These are phyloP conservation scores for Caretta caretta DNA, from an alignment of 2,113 vertebrate species.

Conservation along the genomic window DNA sequence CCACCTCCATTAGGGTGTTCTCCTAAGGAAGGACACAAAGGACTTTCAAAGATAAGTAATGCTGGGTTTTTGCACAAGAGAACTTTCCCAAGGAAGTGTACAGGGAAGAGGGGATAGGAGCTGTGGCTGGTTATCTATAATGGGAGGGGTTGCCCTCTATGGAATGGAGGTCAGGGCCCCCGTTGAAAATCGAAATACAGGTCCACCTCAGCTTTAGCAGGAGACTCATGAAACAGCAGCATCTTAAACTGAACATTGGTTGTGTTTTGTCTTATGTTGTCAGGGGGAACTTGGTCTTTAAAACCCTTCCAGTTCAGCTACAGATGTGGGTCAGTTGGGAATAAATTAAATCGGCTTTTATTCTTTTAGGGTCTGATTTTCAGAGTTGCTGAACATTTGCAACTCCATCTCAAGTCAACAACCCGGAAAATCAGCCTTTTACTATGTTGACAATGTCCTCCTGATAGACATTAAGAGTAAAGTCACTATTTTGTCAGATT, in stretches of 20 bases:
- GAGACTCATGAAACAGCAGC: accelerated
- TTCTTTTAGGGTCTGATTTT: slow-evolving; percentile 24
- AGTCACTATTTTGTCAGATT: background rate
- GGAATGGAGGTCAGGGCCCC: background rate
- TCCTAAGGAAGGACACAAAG: background rate
- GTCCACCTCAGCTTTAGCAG: background rate
- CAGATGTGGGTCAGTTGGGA: slow-evolving; percentile 36
- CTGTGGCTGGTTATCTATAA: background rate
- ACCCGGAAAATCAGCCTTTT: background rate
- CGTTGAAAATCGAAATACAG: background rate
- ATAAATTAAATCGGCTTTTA: slow-evolving; percentile 48
- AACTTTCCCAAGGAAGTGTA: background rate
- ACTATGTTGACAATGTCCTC: background rate
- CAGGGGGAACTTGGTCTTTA: slow-evolving; percentile 11
- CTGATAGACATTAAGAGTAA: slow-evolving; percentile 16
- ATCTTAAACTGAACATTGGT: background rate
- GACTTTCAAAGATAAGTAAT: background rate
- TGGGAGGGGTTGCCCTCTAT: accelerated
- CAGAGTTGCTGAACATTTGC: background rate
- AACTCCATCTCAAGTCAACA: background rate
- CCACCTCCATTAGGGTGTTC: background rate
- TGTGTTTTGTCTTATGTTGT: slow-evolving; percentile 43
- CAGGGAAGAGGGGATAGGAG: background rate
- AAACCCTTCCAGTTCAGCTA: slow-evolving; percentile 35
- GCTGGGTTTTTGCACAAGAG: background rate